Percentiles rank a stretch among this genome's conserved stretches.
Evolutionary conservation across 2,113 vertebrate genomes (phyloP).

Genomic region (Dascyllus trimaculatus): DNA sequence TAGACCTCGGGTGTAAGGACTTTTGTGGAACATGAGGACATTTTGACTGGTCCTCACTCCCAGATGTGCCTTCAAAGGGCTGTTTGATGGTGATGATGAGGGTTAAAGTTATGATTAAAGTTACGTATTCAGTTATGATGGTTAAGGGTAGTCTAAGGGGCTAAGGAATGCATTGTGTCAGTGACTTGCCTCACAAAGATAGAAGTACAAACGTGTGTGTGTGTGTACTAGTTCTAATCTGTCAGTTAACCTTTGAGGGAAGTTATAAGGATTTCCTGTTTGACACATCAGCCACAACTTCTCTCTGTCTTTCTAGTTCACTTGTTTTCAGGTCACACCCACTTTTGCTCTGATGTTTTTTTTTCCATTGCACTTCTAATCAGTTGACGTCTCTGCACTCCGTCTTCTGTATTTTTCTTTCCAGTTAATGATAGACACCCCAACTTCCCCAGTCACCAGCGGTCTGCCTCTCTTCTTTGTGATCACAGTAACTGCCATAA

Average conservation of each 20-base stretch:
- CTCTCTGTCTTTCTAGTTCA: slow-evolving; percentile 11
- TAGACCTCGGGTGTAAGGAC: neutral
- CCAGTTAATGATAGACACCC: slow-evolving; percentile 99
- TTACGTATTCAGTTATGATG: neutral
- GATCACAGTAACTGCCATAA: slow-evolving; percentile 98
- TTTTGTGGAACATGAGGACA: neutral
- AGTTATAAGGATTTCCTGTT: slow-evolving; percentile 59
- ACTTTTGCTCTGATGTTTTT: neutral
- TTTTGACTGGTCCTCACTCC: neutral
- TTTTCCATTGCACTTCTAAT: neutral
- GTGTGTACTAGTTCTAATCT: neutral
- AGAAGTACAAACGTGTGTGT: neutral
- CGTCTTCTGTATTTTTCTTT: slow-evolving; percentile 39
- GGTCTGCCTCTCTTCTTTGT: slow-evolving; percentile 99
- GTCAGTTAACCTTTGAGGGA: slow-evolving; percentile 47
- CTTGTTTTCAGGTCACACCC: neutral
- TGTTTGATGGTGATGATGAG: too few species aligned
- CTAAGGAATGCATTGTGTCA: neutral
- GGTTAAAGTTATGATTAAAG: neutral
- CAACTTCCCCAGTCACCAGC: slow-evolving; percentile 97
- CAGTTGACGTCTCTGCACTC: neutral
- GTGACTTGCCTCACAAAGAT: neutral
- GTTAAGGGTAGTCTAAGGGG: neutral
- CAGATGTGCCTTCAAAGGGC: neutral
- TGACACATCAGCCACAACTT: slow-evolving; percentile 44